Evolutionary conservation across 2,797 vertebrate genomes (phyloP).

Genomic region (Cyclopterus lumpus): DNA sequence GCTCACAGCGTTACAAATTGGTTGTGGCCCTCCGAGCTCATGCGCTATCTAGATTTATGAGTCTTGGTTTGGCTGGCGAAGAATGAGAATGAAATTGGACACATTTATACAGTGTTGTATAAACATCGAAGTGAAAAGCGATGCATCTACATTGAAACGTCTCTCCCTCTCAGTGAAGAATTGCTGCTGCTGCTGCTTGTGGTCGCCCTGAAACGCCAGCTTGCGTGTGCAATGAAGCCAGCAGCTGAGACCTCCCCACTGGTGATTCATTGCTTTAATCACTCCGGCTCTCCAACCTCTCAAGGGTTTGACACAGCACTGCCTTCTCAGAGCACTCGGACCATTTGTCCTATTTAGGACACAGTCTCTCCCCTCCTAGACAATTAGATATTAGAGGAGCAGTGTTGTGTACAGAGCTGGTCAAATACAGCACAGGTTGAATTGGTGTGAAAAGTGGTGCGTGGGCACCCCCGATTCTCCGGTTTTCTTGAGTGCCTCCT

Average conservation of each 20-base stretch:
- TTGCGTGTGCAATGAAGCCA: slow-evolving; percentile 55
- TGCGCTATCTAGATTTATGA: slow-evolving; percentile 58
- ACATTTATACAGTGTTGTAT: slow-evolving; percentile 53
- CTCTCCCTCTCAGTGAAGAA: slow-evolving; percentile 42
- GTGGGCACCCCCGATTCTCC: background rate
- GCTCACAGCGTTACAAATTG: slow-evolving; percentile 30
- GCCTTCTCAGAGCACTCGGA: slow-evolving; percentile 54
- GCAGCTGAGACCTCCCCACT: slow-evolving; percentile 60
- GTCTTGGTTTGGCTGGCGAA: slow-evolving; percentile 21
- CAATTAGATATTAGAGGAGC: slow-evolving; percentile 50
- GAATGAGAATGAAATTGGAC: slow-evolving; percentile 61
- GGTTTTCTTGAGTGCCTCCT: slow-evolving; percentile 3
- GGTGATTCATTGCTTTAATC: slow-evolving; percentile 85
- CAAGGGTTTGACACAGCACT: slow-evolving; percentile 70
- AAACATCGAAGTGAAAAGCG: slow-evolving; percentile 44
- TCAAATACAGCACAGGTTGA: slow-evolving; percentile 27
- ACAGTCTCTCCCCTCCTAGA: slow-evolving; percentile 45
- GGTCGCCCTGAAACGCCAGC: slow-evolving; percentile 26
- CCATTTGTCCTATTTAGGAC: slow-evolving; percentile 77
- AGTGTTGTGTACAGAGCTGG: slow-evolving; percentile 16
- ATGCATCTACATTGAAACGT: slow-evolving; percentile 29
- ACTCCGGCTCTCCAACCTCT: slow-evolving; percentile 64
- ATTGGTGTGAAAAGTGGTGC: slow-evolving; percentile 2
- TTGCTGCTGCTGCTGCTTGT: slow-evolving; percentile 27
- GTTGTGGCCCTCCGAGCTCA: slow-evolving; percentile 1